Evolutionary conservation across 1,140 invertebrate species (phyloP).

Genomic region (Luehdorfia chinensis): DNA sequence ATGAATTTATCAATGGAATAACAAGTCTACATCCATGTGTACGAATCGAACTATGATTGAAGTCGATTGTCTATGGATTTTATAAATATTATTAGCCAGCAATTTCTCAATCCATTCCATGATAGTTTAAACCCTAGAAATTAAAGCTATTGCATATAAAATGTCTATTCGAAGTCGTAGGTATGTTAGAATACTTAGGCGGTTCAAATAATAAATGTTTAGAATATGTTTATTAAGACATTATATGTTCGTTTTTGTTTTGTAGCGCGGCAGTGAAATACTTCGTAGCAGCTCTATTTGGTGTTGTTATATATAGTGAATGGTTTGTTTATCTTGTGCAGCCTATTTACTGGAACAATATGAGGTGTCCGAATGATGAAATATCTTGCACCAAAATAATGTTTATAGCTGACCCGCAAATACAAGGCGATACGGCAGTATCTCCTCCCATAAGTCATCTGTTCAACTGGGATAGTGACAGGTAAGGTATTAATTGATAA

Average conservation of each 20-base stretch:
- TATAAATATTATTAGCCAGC: too few relatives aligned
- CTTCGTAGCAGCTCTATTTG: slow-evolving; percentile 39
- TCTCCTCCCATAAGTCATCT: slow-evolving; percentile 75
- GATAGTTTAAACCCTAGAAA: too few relatives aligned
- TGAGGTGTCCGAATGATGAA: slow-evolving; percentile 69
- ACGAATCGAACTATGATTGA: too few relatives aligned
- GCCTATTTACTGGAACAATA: slow-evolving; percentile 76
- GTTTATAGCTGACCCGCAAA: slow-evolving; percentile 95
- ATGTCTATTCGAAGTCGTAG: neutral
- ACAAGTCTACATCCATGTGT: too few relatives aligned
- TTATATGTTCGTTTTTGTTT: too few relatives aligned
- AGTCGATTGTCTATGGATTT: too few relatives aligned
- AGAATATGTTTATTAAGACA: too few relatives aligned
- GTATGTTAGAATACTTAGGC: neutral
- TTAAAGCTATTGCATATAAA: too few relatives aligned
- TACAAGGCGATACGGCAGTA: slow-evolving; percentile 88
- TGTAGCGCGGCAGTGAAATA: slow-evolving; percentile 52
- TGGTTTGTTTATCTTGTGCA: slow-evolving; percentile 77
- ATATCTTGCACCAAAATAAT: slow-evolving; percentile 83
- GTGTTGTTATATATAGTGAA: slow-evolving; percentile 77
- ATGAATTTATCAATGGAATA: too few relatives aligned
- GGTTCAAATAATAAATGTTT: too few relatives aligned
- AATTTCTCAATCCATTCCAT: too few relatives aligned
- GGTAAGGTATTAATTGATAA: too few relatives aligned
- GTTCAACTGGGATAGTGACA: slow-evolving; percentile 89